A percentile compares a stretch with the other conserved stretches of the same genome.
Conservation (phyloP, 2,888 invertebrate species). For the Netelia fuscicornis region DNA sequence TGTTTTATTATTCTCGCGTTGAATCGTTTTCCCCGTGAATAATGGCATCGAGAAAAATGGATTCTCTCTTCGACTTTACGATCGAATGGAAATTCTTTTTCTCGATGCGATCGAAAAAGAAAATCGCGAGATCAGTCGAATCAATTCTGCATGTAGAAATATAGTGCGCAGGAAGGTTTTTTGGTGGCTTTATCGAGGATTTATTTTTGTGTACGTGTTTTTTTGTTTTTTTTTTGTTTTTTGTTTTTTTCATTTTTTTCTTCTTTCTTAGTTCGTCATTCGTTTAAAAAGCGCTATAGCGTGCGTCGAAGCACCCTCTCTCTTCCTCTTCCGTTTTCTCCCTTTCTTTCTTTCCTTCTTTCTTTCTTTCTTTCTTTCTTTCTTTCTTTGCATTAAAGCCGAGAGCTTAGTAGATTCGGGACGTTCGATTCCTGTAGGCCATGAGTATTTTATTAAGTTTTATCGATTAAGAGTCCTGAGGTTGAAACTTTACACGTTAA, state of each 20-base stretch:
- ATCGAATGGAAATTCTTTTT: background rate
- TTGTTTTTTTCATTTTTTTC: background rate
- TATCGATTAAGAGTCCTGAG: conserved; percentile 61
- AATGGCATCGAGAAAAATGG: conserved; percentile 12
- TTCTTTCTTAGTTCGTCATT: background rate
- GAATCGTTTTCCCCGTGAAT: conserved; percentile 22
- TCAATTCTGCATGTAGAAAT: conserved; percentile 61
- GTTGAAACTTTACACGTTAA: conserved; percentile 55
- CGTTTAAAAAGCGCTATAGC: conserved; percentile 13
- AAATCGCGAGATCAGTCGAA: conserved; percentile 51
- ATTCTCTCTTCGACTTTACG: background rate
- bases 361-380: conserved; percentile 7
- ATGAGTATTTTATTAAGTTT: conserved; percentile 36
- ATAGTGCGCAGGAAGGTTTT: conserved; percentile 50
- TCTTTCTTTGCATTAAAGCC: conserved; percentile 39
- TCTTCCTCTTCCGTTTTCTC: no score
- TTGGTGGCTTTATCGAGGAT: conserved; percentile 20
- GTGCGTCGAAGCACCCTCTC: conserved; percentile 31
- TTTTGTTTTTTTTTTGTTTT: conserved; percentile 18
- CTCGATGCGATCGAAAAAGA: conserved; percentile 37
- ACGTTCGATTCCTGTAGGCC: conserved; percentile 65
- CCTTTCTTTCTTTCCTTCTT: background rate
- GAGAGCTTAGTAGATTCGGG: conserved; percentile 55
- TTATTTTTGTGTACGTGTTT: background rate
- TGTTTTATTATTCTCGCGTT: conserved; percentile 10